Base-by-base conservation (phyloP, 2,797 vertebrate species). In the Steatocranus sp. region DNA sequence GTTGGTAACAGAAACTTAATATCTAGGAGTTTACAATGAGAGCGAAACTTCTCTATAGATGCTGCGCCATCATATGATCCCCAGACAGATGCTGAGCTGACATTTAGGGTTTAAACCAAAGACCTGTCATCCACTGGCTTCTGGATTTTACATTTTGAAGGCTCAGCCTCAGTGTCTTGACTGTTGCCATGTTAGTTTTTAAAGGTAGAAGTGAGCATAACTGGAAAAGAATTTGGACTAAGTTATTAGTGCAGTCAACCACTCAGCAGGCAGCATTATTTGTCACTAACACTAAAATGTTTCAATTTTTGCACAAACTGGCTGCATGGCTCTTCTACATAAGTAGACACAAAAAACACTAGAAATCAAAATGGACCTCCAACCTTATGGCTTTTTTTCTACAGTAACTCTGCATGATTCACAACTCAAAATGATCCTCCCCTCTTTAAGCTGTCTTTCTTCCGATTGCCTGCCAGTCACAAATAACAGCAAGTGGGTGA, bases 161-260 rank as follows among this genome's bases (percentile, higher is more conserved):
- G 15, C 20, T 25, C 36, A 43, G 63, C 1, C 0, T 68, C 0
- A 17, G 3, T 17, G 38, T 27, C 6, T 46, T 27, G 0, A 25
- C 38, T 70, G 9, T 43, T 43, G 63, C 23, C 0, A 17, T 43
- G 63, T 18, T 18, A 0, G 23, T 43, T 68, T 41, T 68, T 68
- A 17, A 41, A 68, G 20, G 38, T 41, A 43, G 9, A 68, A 6
- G 61, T 66, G 3, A 20, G 11, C 11, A 4, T 2, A 66, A 36
- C 3, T 66, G 34, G 11, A 66, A 36, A 20, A 38, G n/a, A 1
- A 23, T 9, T 11, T 68, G 20, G 63, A 68, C 12, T 43, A 17
- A 68, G 36, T 68, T 68, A 68, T 25, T n/a, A 63, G 12, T 36
- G 17, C 30, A 58, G 0, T 34, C 17, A 27, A 7, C 53, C 53